Evolutionary conservation across 2,888 invertebrate species (phyloP).

Genomic region (Adela reaumurella): DNA sequence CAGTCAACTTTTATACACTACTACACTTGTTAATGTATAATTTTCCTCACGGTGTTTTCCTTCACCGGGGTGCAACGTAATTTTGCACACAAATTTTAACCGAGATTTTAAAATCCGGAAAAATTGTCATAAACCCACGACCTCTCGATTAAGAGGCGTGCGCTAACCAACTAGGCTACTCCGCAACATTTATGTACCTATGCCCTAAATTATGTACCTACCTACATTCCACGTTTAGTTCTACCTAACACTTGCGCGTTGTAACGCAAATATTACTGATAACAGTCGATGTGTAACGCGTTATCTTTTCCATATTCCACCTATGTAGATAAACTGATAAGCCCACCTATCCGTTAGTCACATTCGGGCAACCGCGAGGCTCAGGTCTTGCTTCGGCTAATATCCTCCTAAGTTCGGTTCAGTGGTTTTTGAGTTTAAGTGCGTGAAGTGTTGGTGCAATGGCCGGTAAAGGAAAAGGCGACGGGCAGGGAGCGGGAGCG

Average conservation of each 20-base stretch:
- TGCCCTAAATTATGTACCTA: too few relatives aligned
- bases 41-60: too few relatives aligned
- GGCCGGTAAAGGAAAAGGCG: conserved; percentile 53
- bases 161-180: too few relatives aligned
- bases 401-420: not conserved
- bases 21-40: too few relatives aligned
- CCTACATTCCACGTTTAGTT: not conserved
- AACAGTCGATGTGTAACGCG: conserved; percentile 19
- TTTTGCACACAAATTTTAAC: too few relatives aligned
- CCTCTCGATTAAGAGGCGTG: too few relatives aligned
- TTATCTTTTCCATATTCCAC: conserved; percentile 18
- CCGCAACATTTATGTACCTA: too few relatives aligned
- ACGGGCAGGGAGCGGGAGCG: conserved; percentile 47
- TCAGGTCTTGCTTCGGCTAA: not conserved
- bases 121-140: too few relatives aligned
- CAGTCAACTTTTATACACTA: too few relatives aligned
- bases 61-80: too few relatives aligned
- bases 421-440: conserved; percentile 6
- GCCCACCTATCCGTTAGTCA: not conserved
- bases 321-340: too few relatives aligned
- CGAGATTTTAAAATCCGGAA: too few relatives aligned
- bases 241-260: not conserved
- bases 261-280: not conserved
- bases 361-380: not conserved
- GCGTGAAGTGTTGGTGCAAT: conserved; percentile 35